A percentile compares a stretch with the other conserved stretches of the same genome.
Conservation (phyloP, 1,140 invertebrate species). For the Theocolax elegans region DNA sequence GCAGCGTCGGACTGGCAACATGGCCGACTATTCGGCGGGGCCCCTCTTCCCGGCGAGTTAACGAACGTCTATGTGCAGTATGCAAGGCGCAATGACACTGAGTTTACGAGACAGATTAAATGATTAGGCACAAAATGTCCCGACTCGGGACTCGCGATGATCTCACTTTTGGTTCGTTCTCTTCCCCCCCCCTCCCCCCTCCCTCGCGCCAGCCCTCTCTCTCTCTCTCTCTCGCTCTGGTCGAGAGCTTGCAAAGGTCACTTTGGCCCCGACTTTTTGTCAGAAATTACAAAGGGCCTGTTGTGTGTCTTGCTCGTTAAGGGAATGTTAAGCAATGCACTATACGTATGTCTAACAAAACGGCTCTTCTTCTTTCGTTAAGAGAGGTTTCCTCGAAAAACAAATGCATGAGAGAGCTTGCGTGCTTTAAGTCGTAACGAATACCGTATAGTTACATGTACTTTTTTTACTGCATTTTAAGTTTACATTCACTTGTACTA, state of each 20-base stretch:
- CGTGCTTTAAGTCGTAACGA: too few species aligned
- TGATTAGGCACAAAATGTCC: constrained; percentile 44
- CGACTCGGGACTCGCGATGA: constrained; percentile 24
- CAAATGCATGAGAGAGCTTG: too few species aligned
- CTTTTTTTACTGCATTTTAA: too few species aligned
- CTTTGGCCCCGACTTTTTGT: background rate
- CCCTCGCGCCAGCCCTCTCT: too few species aligned
- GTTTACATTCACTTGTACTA: too few species aligned
- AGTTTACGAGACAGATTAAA: constrained; percentile 48
- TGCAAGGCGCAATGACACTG: constrained; percentile 48
- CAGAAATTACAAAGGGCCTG: constrained; percentile 1
- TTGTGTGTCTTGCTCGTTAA: background rate
- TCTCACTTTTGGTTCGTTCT: constrained; percentile 26
- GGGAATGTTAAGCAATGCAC: background rate
- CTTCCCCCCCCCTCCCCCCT: background rate
- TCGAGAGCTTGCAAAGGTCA: background rate
- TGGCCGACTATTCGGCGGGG: constrained; percentile 8
- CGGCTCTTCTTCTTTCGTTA: background rate
- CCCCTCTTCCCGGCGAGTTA: constrained; percentile 1
- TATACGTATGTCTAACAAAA: background rate
- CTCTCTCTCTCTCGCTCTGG: too few species aligned
- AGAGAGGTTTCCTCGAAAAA: too few species aligned
- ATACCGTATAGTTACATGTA: too few species aligned
- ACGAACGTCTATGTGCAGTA: too few species aligned
- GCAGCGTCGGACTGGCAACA: background rate